A percentile compares a stretch with the other conserved stretches of the same genome.
Evolutionary conservation across 2,797 vertebrate genomes (phyloP).

Genomic region (Oreochromis grahami): DNA sequence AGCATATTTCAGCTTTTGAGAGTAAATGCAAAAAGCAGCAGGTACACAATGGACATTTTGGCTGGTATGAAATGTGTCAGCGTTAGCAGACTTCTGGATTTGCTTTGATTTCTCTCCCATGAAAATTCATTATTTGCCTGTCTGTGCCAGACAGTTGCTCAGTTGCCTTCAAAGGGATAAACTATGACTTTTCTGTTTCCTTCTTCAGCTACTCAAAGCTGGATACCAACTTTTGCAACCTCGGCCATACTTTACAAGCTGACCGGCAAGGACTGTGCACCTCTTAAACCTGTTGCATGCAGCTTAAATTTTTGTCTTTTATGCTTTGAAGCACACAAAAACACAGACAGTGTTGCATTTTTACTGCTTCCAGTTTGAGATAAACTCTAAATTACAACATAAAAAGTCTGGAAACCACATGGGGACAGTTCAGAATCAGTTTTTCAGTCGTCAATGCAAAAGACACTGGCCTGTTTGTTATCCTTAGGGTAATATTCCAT

Average conservation of each 20-base stretch:
- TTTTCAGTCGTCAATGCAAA: conserved; percentile 28
- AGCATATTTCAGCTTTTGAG: conserved; percentile 42
- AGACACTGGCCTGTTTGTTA: conserved; percentile 7
- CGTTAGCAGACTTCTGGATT: conserved; percentile 42
- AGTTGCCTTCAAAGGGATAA: conserved; percentile 35
- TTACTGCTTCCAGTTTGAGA: background rate
- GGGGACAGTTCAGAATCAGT: conserved; percentile 16
- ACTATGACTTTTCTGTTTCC: conserved; percentile 24
- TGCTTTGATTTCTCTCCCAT: conserved; percentile 56
- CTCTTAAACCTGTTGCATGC: background rate
- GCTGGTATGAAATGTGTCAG: conserved; percentile 54
- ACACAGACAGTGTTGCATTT: background rate
- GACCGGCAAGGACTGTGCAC: background rate
- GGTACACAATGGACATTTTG: conserved; percentile 66
- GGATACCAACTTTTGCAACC: background rate
- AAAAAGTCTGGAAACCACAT: conserved; percentile 19
- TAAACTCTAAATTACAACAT: conserved; percentile 21
- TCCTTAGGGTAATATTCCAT: conserved; percentile 24
- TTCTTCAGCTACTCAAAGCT: conserved; percentile 14
- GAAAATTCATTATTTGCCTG: conserved; percentile 57
- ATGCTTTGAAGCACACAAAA: conserved; percentile 2
- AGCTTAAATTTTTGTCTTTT: background rate
- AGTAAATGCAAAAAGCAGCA: conserved; percentile 75
- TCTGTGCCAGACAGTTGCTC: conserved; percentile 40
- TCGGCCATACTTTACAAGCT: background rate